Evolutionary conservation across 2,888 invertebrate species (phyloP).

Genomic region (Thecocarcelia acutangulata): DNA sequence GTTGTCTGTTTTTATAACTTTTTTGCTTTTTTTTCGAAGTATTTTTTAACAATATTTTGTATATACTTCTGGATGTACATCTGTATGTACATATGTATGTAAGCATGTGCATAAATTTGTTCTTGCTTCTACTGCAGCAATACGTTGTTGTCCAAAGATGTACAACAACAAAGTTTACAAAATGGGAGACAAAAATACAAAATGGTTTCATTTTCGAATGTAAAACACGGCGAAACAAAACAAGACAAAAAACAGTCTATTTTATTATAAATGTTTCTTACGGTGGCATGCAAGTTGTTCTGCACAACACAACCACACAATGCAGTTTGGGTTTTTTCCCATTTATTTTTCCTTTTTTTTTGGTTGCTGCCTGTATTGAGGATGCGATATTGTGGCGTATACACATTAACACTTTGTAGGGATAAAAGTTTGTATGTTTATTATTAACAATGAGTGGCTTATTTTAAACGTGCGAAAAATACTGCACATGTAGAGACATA

Average conservation of each 20-base stretch:
- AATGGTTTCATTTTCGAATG: conserved; percentile 62
- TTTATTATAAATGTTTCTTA: conserved; percentile 54
- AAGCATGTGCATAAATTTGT: neutral
- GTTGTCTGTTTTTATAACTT: neutral
- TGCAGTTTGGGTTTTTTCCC: conserved; percentile 12
- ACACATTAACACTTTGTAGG: conserved; percentile 54
- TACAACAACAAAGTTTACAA: conserved; percentile 38
- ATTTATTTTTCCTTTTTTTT: conserved; percentile 4
- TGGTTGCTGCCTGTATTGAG: conserved; percentile 33
- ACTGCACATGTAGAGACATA: too few species aligned
- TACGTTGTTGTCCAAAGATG: conserved; percentile 58
- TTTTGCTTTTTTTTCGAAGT: conserved; percentile 24
- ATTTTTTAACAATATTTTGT: conserved; percentile 4
- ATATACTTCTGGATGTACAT: neutral
- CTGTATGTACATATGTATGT: neutral
- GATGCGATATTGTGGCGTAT: conserved; percentile 35
- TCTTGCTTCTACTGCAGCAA: conserved; percentile 54
- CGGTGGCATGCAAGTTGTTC: conserved; percentile 36
- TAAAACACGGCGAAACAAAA: conserved; percentile 6
- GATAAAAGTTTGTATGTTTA: conserved; percentile 26
- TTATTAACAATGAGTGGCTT: conserved; percentile 39
- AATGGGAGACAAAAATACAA: conserved; percentile 54
- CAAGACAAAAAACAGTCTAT: conserved; percentile 1
- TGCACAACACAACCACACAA: conserved; percentile 56
- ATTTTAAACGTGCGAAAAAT: conserved; percentile 30